A percentile compares a stretch with the other conserved stretches of the same genome.
Evolutionary conservation across 2,888 invertebrate species (phyloP).

Genomic region (Alcis repandata): DNA sequence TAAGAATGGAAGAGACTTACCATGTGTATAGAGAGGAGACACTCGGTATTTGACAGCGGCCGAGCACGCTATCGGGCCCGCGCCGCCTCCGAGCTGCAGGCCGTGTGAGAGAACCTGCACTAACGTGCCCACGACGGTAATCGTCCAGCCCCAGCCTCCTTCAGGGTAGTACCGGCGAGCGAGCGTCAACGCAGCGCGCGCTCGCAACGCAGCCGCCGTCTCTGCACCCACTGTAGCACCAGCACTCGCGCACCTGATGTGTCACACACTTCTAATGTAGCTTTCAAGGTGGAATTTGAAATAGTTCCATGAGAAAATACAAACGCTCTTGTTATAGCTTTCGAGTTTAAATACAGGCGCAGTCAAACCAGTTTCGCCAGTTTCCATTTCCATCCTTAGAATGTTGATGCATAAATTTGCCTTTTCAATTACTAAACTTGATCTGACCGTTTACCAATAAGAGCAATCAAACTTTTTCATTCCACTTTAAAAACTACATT

Average conservation of each 20-base stretch:
- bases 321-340: conserved; percentile 1
- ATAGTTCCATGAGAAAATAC: background rate
- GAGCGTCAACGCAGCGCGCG: conserved; percentile 88
- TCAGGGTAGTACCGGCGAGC: conserved; percentile 94
- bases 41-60: conserved; percentile 88
- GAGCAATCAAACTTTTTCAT: conserved; percentile 46
- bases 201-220: conserved; percentile 82
- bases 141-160: conserved; percentile 95
- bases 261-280: conserved; percentile 56
- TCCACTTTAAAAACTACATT: conserved; percentile 49
- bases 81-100: conserved; percentile 89
- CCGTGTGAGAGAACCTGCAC: conserved; percentile 92
- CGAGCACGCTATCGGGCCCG: conserved; percentile 88
- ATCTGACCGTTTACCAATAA: conserved; percentile 21
- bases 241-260: conserved; percentile 83
- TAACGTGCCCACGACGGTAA: conserved; percentile 90
- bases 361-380: conserved; percentile 41
- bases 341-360: background rate
- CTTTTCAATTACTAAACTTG: conserved; percentile 36
- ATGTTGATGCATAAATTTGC: conserved; percentile 30
- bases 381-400: conserved; percentile 25
- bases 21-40: conserved; percentile 88
- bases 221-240: conserved; percentile 80
- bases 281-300: conserved; percentile 31
- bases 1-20: conserved; percentile 70